phyloP scores from a whole-genome alignment of 2,888 invertebrate species.

The Zhuqinia jingwanae region DNA sequence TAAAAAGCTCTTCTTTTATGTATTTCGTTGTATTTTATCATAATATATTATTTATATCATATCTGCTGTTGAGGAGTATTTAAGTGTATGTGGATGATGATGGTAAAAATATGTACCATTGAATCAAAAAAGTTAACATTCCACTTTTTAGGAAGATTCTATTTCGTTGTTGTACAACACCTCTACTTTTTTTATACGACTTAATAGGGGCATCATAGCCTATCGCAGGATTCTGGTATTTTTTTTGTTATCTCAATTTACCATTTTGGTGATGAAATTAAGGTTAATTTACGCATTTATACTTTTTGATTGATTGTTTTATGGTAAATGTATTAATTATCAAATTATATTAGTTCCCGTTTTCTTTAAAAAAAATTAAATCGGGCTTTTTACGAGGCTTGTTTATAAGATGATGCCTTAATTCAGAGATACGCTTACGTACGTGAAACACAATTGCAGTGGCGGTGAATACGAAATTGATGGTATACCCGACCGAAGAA shows the following conservation, averaged over 20 bases:
- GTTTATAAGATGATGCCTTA: slow-evolving; percentile 47
- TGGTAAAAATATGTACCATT: slow-evolving; percentile 13
- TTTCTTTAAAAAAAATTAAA: too few relatives aligned
- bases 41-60: slow-evolving; percentile 51
- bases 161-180: background rate
- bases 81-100: slow-evolving; percentile 11
- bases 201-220: background rate
- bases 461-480: too few relatives aligned
- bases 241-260: background rate
- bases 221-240: background rate
- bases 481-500: too few relatives aligned
- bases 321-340: slow-evolving; percentile 61
- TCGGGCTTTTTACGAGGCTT: slow-evolving; percentile 26
- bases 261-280: too few relatives aligned
- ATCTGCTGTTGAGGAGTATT: slow-evolving; percentile 11
- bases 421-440: slow-evolving; percentile 29
- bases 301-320: background rate
- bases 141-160: slow-evolving; percentile 47
- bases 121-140: slow-evolving; percentile 51
- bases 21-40: slow-evolving; percentile 35
- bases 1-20: slow-evolving; percentile 48
- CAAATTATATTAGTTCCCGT: slow-evolving; percentile 39
- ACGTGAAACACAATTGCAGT: slow-evolving; percentile 3
- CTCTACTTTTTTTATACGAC: slow-evolving; percentile 40
- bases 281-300: too few relatives aligned